These are phyloP conservation scores for Rhynchomys soricoides DNA, from an alignment of 2,113 vertebrate species.

Conservation along the genomic window DNA sequence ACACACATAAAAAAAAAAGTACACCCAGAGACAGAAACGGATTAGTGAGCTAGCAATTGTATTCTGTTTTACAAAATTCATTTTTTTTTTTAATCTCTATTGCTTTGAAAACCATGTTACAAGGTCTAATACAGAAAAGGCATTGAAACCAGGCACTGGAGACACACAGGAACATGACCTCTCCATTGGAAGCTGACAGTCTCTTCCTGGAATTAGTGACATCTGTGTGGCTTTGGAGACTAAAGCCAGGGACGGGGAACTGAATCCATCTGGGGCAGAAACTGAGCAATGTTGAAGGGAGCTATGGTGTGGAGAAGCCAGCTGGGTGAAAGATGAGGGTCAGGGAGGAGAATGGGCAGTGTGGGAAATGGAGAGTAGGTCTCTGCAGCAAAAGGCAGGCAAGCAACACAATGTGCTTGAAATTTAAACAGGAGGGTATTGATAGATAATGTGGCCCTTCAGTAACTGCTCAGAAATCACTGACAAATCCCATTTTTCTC, in stretches of 20 bases:
- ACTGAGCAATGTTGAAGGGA: neutral
- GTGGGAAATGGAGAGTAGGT: neutral
- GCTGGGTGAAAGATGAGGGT: neutral
- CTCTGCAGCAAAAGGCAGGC: neutral
- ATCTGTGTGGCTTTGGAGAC: neutral
- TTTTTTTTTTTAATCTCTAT: neutral
- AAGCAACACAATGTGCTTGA: neutral
- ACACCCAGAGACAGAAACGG: constrained; percentile 53
- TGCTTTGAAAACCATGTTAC: neutral
- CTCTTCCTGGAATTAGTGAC: neutral
- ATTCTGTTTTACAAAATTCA: neutral
- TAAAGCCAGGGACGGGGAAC: neutral
- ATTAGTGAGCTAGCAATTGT: constrained; percentile 6
- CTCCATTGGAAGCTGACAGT: neutral
- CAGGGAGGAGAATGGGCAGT: neutral
- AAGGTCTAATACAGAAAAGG: neutral
- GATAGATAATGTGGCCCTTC: neutral
- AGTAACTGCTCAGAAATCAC: neutral
- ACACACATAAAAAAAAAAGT: constrained; percentile 12
- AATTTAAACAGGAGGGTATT: neutral
- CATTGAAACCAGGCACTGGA: neutral
- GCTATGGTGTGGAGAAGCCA: neutral
- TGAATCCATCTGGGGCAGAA: neutral
- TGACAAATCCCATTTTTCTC: neutral
- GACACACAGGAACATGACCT: neutral